A percentile compares a stretch with the other conserved stretches of the same genome.
phyloP scores from a whole-genome alignment of 1,140 invertebrate species.

The Drosophila busckii region DNA sequence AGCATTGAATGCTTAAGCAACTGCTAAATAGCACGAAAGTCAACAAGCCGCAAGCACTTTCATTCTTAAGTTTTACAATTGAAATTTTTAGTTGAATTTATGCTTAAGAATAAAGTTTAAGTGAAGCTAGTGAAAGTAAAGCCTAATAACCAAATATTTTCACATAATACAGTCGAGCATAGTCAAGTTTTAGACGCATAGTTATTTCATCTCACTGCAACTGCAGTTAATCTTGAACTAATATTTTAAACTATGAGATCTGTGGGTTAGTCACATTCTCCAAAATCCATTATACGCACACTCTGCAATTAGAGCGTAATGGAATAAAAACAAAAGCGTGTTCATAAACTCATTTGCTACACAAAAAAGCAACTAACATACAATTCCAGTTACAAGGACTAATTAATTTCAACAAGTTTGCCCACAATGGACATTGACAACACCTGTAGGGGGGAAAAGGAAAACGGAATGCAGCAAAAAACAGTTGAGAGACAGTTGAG shows the following conservation, averaged over 20 bases:
- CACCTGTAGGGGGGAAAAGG: constrained; percentile 5
- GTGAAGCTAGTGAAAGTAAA: neutral
- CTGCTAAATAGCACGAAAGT: constrained; percentile 5
- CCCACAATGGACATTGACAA: neutral
- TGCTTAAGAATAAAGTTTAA: too few species aligned
- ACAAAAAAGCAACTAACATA: neutral
- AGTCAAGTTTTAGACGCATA: too few species aligned
- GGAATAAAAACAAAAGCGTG: too few species aligned
- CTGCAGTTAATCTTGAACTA: too few species aligned
- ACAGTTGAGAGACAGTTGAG: neutral
- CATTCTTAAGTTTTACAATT: constrained; percentile 12
- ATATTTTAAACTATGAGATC: too few species aligned
- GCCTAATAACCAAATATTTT: neutral
- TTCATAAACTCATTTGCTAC: neutral
- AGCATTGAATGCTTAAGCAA: constrained; percentile 26
- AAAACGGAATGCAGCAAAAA: neutral
- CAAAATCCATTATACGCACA: too few species aligned
- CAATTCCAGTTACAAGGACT: constrained; percentile 5
- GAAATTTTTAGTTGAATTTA: too few species aligned
- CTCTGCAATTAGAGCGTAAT: too few species aligned
- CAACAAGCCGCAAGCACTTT: constrained; percentile 25
- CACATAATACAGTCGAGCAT: too few species aligned
- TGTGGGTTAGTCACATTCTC: too few species aligned
- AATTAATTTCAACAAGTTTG: constrained; percentile 32
- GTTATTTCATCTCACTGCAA: too few species aligned